A percentile compares a stretch with the other conserved stretches of the same genome.
Conservation (phyloP, 30 jellyfish, hydroid and myxozoan species). For the Aurelia coerulea region DNA sequence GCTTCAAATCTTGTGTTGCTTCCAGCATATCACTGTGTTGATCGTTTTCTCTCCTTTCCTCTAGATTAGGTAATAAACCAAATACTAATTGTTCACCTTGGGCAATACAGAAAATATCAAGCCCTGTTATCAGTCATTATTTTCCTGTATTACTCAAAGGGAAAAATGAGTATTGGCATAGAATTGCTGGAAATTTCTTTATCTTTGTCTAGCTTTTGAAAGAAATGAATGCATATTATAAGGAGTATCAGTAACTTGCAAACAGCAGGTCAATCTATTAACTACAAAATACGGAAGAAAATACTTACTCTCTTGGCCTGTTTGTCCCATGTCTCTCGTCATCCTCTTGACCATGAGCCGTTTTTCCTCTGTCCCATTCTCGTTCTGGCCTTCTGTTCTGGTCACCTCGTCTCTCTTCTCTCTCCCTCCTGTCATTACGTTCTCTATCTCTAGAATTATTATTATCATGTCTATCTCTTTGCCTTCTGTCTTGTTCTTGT, state of each 20-base stretch:
- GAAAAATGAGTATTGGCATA: too few species aligned
- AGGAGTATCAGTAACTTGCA: neutral
- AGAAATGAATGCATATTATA: neutral
- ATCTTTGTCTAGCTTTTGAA: neutral
- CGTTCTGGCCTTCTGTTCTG: slow-evolving; percentile 7
- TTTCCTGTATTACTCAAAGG: too few species aligned
- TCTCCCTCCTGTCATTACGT: neutral
- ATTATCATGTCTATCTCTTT: neutral
- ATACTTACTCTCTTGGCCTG: slow-evolving; percentile 31
- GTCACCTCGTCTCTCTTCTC: slow-evolving; percentile 1
- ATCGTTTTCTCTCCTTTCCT: too few species aligned
- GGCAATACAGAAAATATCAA: too few species aligned
- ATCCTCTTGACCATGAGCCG: neutral
- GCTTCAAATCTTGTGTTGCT: too few species aligned
- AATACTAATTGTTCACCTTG: too few species aligned
- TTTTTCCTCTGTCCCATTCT: slow-evolving; percentile 44
- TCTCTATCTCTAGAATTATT: too few species aligned
- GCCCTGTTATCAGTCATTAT: too few species aligned
- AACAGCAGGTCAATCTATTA: neutral
- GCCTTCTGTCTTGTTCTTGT: neutral
- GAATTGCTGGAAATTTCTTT: neutral
- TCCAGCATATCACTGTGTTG: too few species aligned
- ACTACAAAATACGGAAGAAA: neutral
- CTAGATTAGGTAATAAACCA: too few species aligned
- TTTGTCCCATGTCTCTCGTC: neutral